Percentiles rank a stretch among this genome's conserved stretches.
phyloP scores from a whole-genome alignment of 1,140 invertebrate genomes.

The Agraylea sexmaculata region DNA sequence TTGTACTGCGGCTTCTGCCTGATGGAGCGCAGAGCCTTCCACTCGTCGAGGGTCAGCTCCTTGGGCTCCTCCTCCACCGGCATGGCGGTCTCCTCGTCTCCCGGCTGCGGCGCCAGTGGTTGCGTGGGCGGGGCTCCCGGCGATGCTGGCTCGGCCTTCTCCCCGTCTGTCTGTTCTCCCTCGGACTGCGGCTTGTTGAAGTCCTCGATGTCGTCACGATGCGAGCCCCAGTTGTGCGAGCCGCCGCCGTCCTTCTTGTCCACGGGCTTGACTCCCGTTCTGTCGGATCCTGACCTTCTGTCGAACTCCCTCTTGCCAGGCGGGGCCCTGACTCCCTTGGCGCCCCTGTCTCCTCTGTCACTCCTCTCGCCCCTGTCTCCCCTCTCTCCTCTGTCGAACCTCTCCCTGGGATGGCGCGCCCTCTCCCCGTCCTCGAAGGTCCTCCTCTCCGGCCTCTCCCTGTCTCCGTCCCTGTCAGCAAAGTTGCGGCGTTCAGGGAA shows the following conservation, averaged over 20 bases:
- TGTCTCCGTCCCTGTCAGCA: conserved; percentile 28
- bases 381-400: conserved; percentile 25
- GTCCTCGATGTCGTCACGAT: conserved; percentile 80
- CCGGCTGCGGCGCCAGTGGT: conserved; percentile 34
- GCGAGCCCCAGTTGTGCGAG: conserved; percentile 89
- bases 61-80: conserved; percentile 64
- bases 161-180: conserved; percentile 36
- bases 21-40: conserved; percentile 65
- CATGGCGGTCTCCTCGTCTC: conserved; percentile 33
- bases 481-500: conserved; percentile 42
- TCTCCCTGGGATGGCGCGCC: conserved; percentile 34
- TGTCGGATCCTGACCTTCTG: conserved; percentile 87
- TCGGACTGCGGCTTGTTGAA: conserved; percentile 43
- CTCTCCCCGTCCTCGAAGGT: conserved; percentile 31
- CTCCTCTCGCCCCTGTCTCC: conserved; percentile 29
- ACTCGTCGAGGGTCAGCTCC: conserved; percentile 79
- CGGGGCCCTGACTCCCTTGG: conserved; percentile 27
- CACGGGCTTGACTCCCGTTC: conserved; percentile 85
- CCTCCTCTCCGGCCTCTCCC: conserved; percentile 36
- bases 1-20: conserved; percentile 76
- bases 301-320: conserved; percentile 87
- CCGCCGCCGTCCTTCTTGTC: conserved; percentile 91
- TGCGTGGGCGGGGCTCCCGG: conserved; percentile 40
- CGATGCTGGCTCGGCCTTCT: conserved; percentile 39
- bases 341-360: conserved; percentile 32